Percentiles rank a stretch among this genome's conserved stretches.
phyloP scores from a whole-genome alignment of 2,113 vertebrate genomes.

The Rhabdomys dilectus region DNA sequence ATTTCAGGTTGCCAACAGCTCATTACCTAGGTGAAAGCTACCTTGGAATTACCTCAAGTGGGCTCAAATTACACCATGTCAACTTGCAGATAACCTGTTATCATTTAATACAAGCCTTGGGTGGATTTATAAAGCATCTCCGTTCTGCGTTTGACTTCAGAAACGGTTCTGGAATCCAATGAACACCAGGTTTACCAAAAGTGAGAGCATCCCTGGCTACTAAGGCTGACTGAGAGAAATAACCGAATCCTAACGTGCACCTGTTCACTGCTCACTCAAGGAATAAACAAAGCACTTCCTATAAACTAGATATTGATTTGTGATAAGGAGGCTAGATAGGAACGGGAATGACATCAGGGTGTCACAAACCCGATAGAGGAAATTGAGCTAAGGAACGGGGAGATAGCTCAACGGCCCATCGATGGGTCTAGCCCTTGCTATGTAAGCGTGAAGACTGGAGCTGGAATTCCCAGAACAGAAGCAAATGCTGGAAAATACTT shows the following conservation, averaged over 20 bases:
- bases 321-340: background rate
- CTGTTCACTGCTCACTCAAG: background rate
- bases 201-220: background rate
- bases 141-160: slow-evolving; percentile 25
- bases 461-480: background rate
- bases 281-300: background rate
- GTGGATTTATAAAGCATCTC: slow-evolving; percentile 28
- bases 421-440: background rate
- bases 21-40: background rate
- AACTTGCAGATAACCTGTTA: slow-evolving; percentile 43
- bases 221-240: background rate
- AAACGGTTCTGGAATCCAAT: background rate
- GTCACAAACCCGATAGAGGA: background rate
- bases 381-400: background rate
- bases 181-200: background rate
- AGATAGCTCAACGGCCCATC: background rate
- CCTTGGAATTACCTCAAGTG: slow-evolving; percentile 9
- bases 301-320: background rate
- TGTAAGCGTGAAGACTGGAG: background rate
- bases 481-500: background rate
- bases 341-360: background rate
- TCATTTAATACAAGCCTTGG: background rate
- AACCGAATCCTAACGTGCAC: background rate
- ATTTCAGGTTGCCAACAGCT: slow-evolving; percentile 31
- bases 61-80: slow-evolving; percentile 25